phyloP scores from a whole-genome alignment of 1,140 invertebrate species.

The Druon quercuslanigerum region DNA sequence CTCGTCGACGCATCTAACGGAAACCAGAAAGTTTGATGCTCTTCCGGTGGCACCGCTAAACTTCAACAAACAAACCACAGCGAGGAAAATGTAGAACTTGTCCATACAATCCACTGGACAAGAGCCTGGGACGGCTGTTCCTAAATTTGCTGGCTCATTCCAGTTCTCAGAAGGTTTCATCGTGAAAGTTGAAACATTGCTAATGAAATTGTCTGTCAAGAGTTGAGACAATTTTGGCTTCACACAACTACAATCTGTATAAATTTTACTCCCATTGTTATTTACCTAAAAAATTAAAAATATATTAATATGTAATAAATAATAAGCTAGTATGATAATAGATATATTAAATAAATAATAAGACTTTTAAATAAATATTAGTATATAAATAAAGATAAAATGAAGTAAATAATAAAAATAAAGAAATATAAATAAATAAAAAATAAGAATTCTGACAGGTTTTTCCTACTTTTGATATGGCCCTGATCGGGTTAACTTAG shows the following conservation, averaged over 20 bases:
- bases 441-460: too few species aligned
- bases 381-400: too few species aligned
- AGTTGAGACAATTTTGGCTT: constrained; percentile 54
- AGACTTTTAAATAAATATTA: too few species aligned
- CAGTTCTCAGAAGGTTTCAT: constrained; percentile 44
- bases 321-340: too few species aligned
- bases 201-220: constrained; percentile 47
- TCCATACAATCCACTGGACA: constrained; percentile 81
- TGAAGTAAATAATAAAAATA: too few species aligned
- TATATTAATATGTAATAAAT: background rate
- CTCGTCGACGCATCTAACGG: constrained; percentile 83
- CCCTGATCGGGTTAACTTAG: too few species aligned
- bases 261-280: constrained; percentile 60
- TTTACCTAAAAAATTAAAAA: constrained; percentile 44
- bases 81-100: constrained; percentile 81
- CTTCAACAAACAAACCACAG: constrained; percentile 81
- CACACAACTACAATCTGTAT: constrained; percentile 78
- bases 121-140: constrained; percentile 78
- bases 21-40: constrained; percentile 82
- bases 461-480: too few species aligned
- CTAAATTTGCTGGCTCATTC: constrained; percentile 54
- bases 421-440: too few species aligned
- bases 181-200: constrained; percentile 39
- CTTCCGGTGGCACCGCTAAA: constrained; percentile 82
- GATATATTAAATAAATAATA: too few species aligned